Evolutionary conservation across 92 coral and sea anemone genomes (phyloP).

Genomic region (Nematostella vectensis): DNA sequence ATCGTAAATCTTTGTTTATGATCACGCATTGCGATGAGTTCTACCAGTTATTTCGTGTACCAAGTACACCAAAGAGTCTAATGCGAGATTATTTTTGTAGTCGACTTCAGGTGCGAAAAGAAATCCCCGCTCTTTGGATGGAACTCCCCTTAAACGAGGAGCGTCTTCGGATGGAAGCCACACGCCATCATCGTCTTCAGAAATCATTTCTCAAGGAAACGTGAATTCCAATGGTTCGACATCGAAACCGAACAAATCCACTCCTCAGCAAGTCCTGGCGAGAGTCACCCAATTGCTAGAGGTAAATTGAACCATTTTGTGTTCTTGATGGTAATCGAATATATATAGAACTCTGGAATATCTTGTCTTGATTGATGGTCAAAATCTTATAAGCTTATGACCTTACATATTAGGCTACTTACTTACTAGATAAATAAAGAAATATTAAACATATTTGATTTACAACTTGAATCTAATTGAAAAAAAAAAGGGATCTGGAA

Average conservation of each 20-base stretch:
- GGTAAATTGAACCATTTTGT: conserved; percentile 19
- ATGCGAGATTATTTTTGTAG: neutral
- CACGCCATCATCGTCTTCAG: conserved; percentile 23
- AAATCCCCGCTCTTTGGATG: neutral
- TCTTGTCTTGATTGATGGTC: too few relatives aligned
- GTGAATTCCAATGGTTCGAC: conserved; percentile 1
- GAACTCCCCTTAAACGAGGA: neutral
- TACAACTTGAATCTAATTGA: too few relatives aligned
- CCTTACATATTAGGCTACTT: too few relatives aligned
- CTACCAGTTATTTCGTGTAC: too few relatives aligned
- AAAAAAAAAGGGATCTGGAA: too few relatives aligned
- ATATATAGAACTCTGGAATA: too few relatives aligned
- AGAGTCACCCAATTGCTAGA: conserved; percentile 85
- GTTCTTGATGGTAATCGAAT: neutral
- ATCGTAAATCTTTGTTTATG: too few relatives aligned
- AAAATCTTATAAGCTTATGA: too few relatives aligned
- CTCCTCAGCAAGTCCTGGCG: conserved; percentile 89
- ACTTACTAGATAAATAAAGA: too few relatives aligned
- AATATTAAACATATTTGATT: too few relatives aligned
- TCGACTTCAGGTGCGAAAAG: neutral
- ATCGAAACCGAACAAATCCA: conserved; percentile 34
- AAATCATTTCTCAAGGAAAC: conserved; percentile 8
- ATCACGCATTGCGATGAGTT: too few relatives aligned
- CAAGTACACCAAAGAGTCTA: too few relatives aligned
- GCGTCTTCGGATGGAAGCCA: neutral